Percentiles rank a stretch among this genome's conserved stretches.
Conservation (phyloP, 2,113 vertebrate species). For the Malaclemys terrapin region DNA sequence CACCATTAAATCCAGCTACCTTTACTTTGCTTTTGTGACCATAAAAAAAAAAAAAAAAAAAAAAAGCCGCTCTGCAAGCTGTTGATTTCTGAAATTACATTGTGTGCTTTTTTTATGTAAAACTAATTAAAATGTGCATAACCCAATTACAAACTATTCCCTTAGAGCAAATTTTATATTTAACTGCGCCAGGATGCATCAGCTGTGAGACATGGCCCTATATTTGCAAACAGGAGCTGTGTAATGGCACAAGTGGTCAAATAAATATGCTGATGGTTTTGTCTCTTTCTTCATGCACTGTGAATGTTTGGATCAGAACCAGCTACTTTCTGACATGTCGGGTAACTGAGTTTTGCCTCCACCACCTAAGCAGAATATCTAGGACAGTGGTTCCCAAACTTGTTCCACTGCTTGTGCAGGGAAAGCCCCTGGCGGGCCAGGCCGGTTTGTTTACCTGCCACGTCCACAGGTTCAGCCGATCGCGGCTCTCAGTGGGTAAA, state of each 20-base stretch:
- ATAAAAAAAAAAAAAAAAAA: slow-evolving; percentile 18
- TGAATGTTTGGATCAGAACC: background rate
- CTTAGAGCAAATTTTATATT: slow-evolving; percentile 71
- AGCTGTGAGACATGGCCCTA: slow-evolving; percentile 55
- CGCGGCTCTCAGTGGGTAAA: background rate
- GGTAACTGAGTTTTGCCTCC: background rate
- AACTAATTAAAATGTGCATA: slow-evolving; percentile 66
- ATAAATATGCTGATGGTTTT: background rate
- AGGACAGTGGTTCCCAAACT: background rate
- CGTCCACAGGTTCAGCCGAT: too few species aligned
- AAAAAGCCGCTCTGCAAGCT: slow-evolving; percentile 40
- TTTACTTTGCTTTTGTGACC: slow-evolving; percentile 30
- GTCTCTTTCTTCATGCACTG: background rate
- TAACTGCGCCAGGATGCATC: slow-evolving; percentile 44
- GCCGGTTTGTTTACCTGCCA: too few species aligned
- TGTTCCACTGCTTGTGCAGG: too few species aligned
- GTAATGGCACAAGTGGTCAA: slow-evolving; percentile 43
- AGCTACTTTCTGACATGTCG: background rate
- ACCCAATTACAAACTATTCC: slow-evolving; percentile 60
- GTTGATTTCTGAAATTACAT: slow-evolving; percentile 51
- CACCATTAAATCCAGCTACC: slow-evolving; percentile 12
- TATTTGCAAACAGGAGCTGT: slow-evolving; percentile 35
- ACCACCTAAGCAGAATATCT: background rate
- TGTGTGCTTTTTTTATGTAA: slow-evolving; percentile 58
- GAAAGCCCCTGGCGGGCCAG: too few species aligned